Base-by-base conservation (phyloP, 2,888 invertebrate genomes). In the Dioctria rufipes region DNA sequence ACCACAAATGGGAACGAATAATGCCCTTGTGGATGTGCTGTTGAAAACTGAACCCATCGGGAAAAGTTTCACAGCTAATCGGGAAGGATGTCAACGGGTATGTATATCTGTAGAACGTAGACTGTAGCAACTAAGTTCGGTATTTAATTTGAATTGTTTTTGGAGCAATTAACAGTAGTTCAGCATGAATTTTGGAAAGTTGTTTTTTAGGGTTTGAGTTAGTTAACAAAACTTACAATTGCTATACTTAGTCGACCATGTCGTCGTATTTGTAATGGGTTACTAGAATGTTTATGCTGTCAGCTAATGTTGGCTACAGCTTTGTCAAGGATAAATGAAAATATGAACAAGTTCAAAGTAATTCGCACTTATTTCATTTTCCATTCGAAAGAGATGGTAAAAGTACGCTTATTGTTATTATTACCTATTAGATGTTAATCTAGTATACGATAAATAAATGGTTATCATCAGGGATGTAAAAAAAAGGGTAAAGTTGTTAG, bases 51-150 rank as follows among this genome's bases (percentile, higher is more conserved):
- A 91, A 81, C 88, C 89, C 11, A 86, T 89, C 81, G 89, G 88
- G 39, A 89, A 88, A 82, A 89, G 89, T 81, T 88, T 88, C 66
- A 86, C 87, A 6, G 87, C 84, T 65, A 81, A 83, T 40, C 88
- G 90, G 0, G 92, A 93, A 85, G 92, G 92, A 54, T 94, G 93
- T 85, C 91, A 92, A 80, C 90, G 92, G 88, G 91, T 92, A 82
- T 88, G 90, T 83, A 42, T 25, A 25, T 25, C 25, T 25, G 25
- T 25, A 25, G 25, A 25, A 25, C 25, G 25, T 25, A 25, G 25
- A 25, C 25, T 25, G 25, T 25, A 25, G 25, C 25, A 25, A 25
- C 25, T 25, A 25, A 25, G 25, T 25, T 25, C 25, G 25, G 25
- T 25, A 25, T 25, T 25, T 25, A 25, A 25, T 25, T 39, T 3